phyloP scores from a whole-genome alignment of 35 echinoderm and acorn worm species.

The Apostichopus japonicus region DNA sequence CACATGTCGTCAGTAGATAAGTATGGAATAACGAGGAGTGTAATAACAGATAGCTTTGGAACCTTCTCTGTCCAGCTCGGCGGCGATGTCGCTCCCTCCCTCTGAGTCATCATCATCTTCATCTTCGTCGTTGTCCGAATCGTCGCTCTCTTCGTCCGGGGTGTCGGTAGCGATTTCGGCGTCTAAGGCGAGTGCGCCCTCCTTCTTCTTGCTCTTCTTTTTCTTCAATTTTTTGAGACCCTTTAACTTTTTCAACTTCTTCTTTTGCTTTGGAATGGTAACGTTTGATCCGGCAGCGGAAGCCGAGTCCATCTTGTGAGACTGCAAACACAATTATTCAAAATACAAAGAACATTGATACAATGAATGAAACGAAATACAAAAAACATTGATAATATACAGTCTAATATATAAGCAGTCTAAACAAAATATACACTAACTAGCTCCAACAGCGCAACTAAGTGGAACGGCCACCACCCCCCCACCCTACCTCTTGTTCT shows the following conservation, averaged over 20 bases:
- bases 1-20: too few relatives aligned
- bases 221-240: slow-evolving; percentile 52
- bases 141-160: slow-evolving; percentile 31
- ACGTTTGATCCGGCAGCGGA: not conserved
- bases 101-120: slow-evolving; percentile 18
- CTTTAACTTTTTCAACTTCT: slow-evolving; percentile 48
- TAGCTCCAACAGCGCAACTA: too few relatives aligned
- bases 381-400: too few relatives aligned
- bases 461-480: too few relatives aligned
- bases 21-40: too few relatives aligned
- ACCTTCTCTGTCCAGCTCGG: slow-evolving; percentile 35
- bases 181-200: not conserved
- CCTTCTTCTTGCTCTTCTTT: slow-evolving; percentile 54
- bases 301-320: not conserved
- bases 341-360: too few relatives aligned
- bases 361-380: too few relatives aligned
- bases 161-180: slow-evolving; percentile 30
- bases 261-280: slow-evolving; percentile 19
- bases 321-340: slow-evolving; percentile 7
- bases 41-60: too few relatives aligned
- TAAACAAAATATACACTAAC: too few relatives aligned
- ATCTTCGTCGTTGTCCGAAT: slow-evolving; percentile 7
- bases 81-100: slow-evolving; percentile 1
- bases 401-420: too few relatives aligned
- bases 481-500: too few relatives aligned